Evolutionary conservation across 2,113 vertebrate species (phyloP).

Genomic region (Ptilonorhynchus violaceus): DNA sequence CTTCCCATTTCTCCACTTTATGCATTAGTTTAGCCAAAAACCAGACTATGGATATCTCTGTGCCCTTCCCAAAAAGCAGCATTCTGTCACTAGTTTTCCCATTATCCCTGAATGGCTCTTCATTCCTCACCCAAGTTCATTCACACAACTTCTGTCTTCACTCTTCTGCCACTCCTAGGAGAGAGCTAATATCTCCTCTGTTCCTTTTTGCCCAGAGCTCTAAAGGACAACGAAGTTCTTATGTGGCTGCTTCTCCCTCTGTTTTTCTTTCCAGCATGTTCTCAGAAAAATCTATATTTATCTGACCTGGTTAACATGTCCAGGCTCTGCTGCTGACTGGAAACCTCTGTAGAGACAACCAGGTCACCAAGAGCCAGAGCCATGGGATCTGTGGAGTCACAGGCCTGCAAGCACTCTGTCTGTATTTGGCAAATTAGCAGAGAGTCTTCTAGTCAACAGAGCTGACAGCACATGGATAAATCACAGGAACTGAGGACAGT

Average conservation of each 20-base stretch:
- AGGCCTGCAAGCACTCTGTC: neutral
- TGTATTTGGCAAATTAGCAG: neutral
- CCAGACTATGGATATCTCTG: neutral
- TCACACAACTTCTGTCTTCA: neutral
- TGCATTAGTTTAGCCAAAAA: neutral
- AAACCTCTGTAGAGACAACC: neutral
- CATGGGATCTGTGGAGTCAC: neutral
- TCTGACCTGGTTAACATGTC: neutral
- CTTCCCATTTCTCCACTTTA: neutral
- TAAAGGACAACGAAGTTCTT: neutral
- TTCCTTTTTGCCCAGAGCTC: neutral
- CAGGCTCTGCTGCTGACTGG: neutral
- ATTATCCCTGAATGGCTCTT: neutral
- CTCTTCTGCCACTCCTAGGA: neutral
- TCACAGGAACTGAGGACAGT: neutral
- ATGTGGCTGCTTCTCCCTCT: neutral
- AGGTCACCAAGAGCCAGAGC: neutral
- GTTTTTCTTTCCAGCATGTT: neutral
- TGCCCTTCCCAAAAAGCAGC: neutral
- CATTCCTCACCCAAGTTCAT: neutral
- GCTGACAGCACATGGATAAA: neutral
- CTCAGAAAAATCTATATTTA: neutral
- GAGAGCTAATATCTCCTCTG: neutral
- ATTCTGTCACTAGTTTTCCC: neutral
- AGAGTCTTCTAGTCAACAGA: neutral